Evolutionary conservation across 2,888 invertebrate genomes (phyloP).

Genomic region (Drosophila atripex): DNA sequence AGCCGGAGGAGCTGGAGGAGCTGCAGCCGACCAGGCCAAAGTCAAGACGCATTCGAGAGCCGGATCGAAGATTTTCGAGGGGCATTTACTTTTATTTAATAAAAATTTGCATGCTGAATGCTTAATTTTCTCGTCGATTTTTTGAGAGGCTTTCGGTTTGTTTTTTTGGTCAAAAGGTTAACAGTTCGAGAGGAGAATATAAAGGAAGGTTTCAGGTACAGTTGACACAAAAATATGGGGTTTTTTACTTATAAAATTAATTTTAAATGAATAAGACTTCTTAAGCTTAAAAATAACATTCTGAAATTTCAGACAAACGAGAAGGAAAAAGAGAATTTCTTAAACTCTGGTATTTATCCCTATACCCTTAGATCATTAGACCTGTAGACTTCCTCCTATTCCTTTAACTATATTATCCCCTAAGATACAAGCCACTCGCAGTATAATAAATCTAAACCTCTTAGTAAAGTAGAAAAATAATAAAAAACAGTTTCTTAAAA

Average conservation of each 20-base stretch:
- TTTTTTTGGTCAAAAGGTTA: constrained; percentile 58
- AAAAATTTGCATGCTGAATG: constrained; percentile 74
- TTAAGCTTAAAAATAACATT: too few relatives aligned
- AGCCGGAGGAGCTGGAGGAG: constrained; percentile 6
- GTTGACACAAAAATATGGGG: neutral
- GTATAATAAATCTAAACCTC: too few relatives aligned
- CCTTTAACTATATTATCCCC: neutral
- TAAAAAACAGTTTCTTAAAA: neutral
- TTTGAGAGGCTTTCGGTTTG: constrained; percentile 43
- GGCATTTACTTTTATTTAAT: constrained; percentile 58
- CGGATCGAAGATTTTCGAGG: constrained; percentile 53
- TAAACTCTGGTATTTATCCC: too few relatives aligned
- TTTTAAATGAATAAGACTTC: too few relatives aligned
- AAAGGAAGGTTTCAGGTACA: constrained; percentile 5
- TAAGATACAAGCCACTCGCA: neutral
- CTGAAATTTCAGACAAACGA: too few relatives aligned
- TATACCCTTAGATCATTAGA: too few relatives aligned
- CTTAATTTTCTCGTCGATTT: constrained; percentile 57
- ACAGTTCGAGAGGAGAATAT: constrained; percentile 15
- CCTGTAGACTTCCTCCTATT: too few relatives aligned
- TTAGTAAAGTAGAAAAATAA: too few relatives aligned
- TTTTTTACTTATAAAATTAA: too few relatives aligned
- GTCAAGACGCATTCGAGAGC: constrained; percentile 49
- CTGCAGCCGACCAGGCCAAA: constrained; percentile 68
- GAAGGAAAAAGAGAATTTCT: too few relatives aligned